Evolutionary conservation across 2,888 invertebrate genomes (phyloP), one percentile per base, ranked within the genome.

Genomic region (Priocnemis perturbator): DNA sequence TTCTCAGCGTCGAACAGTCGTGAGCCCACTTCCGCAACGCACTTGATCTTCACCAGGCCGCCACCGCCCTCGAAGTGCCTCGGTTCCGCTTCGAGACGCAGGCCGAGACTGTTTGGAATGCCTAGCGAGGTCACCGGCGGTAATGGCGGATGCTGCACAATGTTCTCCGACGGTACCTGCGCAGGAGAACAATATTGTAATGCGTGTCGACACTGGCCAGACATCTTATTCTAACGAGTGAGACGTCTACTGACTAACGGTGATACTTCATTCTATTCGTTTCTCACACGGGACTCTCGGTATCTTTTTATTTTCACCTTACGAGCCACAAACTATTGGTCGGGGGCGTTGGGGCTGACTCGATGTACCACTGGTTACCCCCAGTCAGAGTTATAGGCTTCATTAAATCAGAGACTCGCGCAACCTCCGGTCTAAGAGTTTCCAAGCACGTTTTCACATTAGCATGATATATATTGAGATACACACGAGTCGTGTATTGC

Each of bases 1-100:
- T 77, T 82, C 57, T 80, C 80, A 17, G 69, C 57, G 11, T 76
- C 80, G 64, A 58, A 77, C 5, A 58, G 57, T n/a, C 64, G 72
- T 15, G 81, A 78, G 26, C 86, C 86, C 9, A 87, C 83, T 44
- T 73, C 62, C n/a, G 87, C 80, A 30, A 81, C 55, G 72, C 87
- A 87, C 23, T 78, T 81, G 23, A 87, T 74, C 47, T 65, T 76
- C 7, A 86, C 65, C 3, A 66, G 58, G 5, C 80, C 81, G 15
- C 74, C 76, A 57, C 75, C 76, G 15, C 69, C 73, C 30, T 52
- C 69, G 53, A 86, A 83, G 59, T 86, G 82, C 15, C 75, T 64
- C 3, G 79, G 67, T 11, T 85, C 85, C 3, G 82, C 76, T 61
- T 83, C 82, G 58, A 87, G 69, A n/a, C 81, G 79, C 14, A 88